phyloP scores from a whole-genome alignment of 2,888 invertebrate genomes.

The Tanypteryx hageni region DNA sequence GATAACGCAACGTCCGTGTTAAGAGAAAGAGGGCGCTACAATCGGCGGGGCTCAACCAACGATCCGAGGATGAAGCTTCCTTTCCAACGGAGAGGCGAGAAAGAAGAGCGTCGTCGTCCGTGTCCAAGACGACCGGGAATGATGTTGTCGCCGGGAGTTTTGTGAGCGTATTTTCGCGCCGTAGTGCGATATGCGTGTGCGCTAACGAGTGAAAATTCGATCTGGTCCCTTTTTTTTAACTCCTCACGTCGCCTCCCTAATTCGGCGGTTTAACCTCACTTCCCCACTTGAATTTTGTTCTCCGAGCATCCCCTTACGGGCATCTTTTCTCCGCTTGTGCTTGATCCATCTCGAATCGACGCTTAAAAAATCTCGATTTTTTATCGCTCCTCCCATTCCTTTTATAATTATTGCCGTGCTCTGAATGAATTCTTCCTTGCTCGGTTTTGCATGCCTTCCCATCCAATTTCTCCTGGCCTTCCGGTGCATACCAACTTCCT shows the following conservation, averaged over 20 bases:
- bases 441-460: neutral
- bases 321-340: neutral
- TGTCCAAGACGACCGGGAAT: neutral
- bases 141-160: neutral
- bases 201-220: neutral
- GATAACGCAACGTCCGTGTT: constrained; percentile 53
- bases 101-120: neutral
- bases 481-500: neutral
- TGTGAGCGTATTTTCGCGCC: neutral
- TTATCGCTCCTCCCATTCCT: neutral
- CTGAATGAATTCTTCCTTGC: neutral
- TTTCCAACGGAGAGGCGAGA: neutral
- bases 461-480: neutral
- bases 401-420: neutral
- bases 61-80: constrained; percentile 8
- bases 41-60: neutral
- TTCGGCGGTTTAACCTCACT: neutral
- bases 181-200: neutral
- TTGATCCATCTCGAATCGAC: neutral
- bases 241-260: neutral
- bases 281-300: neutral
- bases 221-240: neutral
- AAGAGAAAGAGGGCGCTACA: neutral
- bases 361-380: neutral
- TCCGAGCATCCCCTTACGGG: neutral